Percentiles rank a stretch among this genome's conserved stretches.
phyloP scores from a whole-genome alignment of 2,888 invertebrate genomes.

The Uloborus plumipes region DNA sequence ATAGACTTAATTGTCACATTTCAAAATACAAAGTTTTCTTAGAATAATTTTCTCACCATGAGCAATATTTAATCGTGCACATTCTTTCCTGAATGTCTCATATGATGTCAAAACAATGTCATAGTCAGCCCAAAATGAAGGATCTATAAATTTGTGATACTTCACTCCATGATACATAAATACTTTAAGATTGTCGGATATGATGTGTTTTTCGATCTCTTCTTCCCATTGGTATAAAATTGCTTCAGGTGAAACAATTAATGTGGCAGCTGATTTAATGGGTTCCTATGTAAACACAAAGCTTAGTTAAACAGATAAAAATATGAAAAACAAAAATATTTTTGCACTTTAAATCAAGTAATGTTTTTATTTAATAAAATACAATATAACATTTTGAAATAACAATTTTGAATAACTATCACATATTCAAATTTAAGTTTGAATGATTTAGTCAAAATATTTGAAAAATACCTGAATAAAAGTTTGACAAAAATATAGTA shows the following conservation, averaged over 20 bases:
- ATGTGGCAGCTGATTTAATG: constrained; percentile 77
- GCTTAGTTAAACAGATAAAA: background rate
- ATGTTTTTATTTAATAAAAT: too few species aligned
- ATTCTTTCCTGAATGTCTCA: constrained; percentile 77
- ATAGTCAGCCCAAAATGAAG: constrained; percentile 76
- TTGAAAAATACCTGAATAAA: too few species aligned
- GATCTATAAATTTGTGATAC: constrained; percentile 74
- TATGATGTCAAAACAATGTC: constrained; percentile 84
- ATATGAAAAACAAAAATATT: background rate
- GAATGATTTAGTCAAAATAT: too few species aligned
- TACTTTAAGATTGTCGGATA: constrained; percentile 71
- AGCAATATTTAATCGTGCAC: constrained; percentile 76
- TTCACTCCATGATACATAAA: constrained; percentile 74
- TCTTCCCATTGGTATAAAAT: constrained; percentile 81
- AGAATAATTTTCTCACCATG: constrained; percentile 63
- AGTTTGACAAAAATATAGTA: too few species aligned
- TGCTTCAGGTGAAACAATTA: constrained; percentile 80
- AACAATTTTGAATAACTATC: too few species aligned
- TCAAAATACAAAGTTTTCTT: too few species aligned
- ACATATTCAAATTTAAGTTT: too few species aligned
- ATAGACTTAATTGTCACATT: too few species aligned
- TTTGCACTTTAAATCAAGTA: background rate
- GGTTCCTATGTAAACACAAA: constrained; percentile 71
- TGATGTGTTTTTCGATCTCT: constrained; percentile 79
- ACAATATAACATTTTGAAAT: too few species aligned